These are phyloP conservation scores for Anoplius nigerrimus DNA, from an alignment of 2,888 invertebrate species.

Conservation along the genomic window DNA sequence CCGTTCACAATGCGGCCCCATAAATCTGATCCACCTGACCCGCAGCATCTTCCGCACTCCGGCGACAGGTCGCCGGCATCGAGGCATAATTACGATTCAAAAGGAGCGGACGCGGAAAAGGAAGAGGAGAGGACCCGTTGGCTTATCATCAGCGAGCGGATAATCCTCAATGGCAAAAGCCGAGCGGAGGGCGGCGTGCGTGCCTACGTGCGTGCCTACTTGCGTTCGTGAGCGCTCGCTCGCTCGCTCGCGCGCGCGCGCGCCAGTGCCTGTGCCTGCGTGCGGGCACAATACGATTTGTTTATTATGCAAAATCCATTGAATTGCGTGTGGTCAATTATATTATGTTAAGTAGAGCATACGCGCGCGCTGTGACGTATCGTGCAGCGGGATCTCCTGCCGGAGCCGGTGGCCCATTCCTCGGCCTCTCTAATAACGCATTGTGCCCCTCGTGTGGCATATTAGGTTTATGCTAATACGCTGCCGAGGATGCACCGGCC, in stretches of 20 bases:
- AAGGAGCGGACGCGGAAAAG: not conserved
- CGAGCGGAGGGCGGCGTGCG: no score
- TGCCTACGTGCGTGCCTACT: no score
- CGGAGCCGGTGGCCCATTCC: slow-evolving; percentile 49
- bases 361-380: slow-evolving; percentile 65
- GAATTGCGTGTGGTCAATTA: slow-evolving; percentile 74
- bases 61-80: no score
- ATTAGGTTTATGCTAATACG: slow-evolving; percentile 74
- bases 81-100: not conserved
- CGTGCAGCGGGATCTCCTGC: slow-evolving; percentile 55
- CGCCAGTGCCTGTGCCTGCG: no score
- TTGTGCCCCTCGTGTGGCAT: slow-evolving; percentile 69
- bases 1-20: no score
- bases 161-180: slow-evolving; percentile 5
- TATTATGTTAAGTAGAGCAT: slow-evolving; percentile 74
- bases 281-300: slow-evolving; percentile 61
- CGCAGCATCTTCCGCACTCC: no score
- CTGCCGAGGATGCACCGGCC: slow-evolving; percentile 58
- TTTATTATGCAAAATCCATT: slow-evolving; percentile 71
- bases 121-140: not conserved
- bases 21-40: no score
- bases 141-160: slow-evolving; percentile 8
- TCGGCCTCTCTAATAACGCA: slow-evolving; percentile 70
- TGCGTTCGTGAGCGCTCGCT: no score
- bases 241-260: slow-evolving; percentile 2